Conservation (phyloP, 2,888 invertebrate genomes). For the Eudemis profundana region DNA sequence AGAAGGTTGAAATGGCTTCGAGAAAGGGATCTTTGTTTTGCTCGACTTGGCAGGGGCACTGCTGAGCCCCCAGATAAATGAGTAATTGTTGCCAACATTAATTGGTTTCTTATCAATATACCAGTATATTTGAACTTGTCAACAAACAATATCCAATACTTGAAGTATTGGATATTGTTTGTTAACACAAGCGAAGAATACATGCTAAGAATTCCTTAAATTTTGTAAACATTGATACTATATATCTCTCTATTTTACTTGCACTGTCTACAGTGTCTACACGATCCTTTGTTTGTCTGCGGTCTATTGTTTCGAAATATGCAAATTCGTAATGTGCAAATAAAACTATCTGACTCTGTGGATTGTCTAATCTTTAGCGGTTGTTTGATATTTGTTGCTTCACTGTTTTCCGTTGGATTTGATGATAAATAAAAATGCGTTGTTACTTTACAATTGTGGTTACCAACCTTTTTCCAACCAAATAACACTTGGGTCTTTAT, state of each 20-base stretch:
- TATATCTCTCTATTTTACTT: not conserved
- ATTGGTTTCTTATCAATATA: too few relatives aligned
- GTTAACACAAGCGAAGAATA: too few relatives aligned
- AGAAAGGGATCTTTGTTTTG: too few relatives aligned
- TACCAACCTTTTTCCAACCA: too few relatives aligned
- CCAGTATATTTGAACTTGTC: too few relatives aligned
- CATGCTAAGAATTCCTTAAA: not conserved
- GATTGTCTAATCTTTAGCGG: conserved; percentile 22
- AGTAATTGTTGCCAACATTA: too few relatives aligned
- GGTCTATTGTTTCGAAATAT: conserved; percentile 12
- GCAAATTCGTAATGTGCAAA: conserved; percentile 27
- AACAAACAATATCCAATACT: too few relatives aligned
- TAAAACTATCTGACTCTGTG: conserved; percentile 28
- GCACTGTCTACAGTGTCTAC: not conserved
- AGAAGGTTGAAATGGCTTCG: too few relatives aligned
- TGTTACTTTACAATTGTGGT: not conserved
- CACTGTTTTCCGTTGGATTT: not conserved
- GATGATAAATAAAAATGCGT: not conserved
- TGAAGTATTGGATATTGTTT: too few relatives aligned
- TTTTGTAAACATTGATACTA: not conserved
- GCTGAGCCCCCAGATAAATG: too few relatives aligned
- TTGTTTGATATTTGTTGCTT: conserved; percentile 14
- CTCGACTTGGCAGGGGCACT: too few relatives aligned
- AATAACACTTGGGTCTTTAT: too few relatives aligned
- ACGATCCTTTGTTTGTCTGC: not conserved